Base-by-base conservation (phyloP, 2,113 vertebrate species). In the Lonchura striata region DNA sequence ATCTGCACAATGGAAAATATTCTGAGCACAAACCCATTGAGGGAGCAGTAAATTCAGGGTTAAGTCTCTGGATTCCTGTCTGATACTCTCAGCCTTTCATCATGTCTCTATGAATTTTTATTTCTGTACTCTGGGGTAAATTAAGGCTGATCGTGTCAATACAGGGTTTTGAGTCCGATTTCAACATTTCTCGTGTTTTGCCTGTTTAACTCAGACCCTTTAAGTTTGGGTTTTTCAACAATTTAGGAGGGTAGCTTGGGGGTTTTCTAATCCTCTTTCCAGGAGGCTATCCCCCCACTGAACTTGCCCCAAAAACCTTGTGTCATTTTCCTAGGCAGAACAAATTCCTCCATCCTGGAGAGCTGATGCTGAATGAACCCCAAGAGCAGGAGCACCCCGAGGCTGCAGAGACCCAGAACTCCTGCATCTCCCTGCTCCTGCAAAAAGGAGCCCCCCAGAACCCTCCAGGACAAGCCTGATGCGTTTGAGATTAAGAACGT, bases 71-170 rank as follows among this genome's bases (percentile, higher is more conserved):
- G 82, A 78, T 94, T 86, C 61, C 74, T 69, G 54, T 68, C 75
- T 88, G 83, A 95, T 86, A 70, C 90, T 96, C 92, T 82, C 92
- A 95, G 95, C 90, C 85, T 96, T 96, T 95, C 93, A 94, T 93
- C 95, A 75, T 37, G 80, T 79, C 90, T 88, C 90, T 69, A 84
- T 94, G 90, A 93, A 96, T 96, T 95, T 97, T 94, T 94, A 96
- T 96, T 95, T 87, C 85, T 79, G 80, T 77, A 76, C 88, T 86
- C 81, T 75, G 75, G 84, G 95, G 95, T 93, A 92, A 96, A 95
- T 97, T 91, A 96, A 94, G 90, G 96, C 81, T 92, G 92, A 86
- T 80, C 78, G 82, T 94, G 89, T 96, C 96, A 93, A 93, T 84
- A 65, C 13, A 0, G 83, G 60, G 53, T 42, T 94, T 92, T 35